A percentile compares a stretch with the other conserved stretches of the same genome.
phyloP scores from a whole-genome alignment of 2,113 vertebrate genomes.

The Isichthys henryi region DNA sequence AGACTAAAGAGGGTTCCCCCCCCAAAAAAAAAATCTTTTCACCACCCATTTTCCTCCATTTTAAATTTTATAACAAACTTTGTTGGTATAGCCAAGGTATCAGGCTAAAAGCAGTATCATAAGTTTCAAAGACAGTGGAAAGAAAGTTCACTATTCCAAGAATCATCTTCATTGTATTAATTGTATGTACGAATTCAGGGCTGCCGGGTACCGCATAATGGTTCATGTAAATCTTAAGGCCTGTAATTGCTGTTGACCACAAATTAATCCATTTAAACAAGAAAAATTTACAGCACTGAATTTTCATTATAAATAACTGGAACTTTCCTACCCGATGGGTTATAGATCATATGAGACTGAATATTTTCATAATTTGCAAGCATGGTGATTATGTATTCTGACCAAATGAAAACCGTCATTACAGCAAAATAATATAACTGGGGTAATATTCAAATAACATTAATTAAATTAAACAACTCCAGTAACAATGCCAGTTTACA shows the following conservation, averaged over 20 bases:
- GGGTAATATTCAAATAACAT: neutral
- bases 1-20: neutral
- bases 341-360: neutral
- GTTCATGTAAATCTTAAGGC: neutral
- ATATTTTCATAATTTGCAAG: neutral
- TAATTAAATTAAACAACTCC: neutral
- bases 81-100: neutral
- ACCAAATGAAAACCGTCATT: neutral
- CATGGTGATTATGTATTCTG: neutral
- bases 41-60: neutral
- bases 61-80: neutral
- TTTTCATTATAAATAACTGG: neutral
- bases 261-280: neutral
- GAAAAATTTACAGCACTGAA: neutral
- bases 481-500: neutral
- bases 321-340: neutral
- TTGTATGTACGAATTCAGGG: neutral
- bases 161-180: neutral
- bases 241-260: neutral
- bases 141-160: neutral
- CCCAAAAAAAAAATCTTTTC: neutral
- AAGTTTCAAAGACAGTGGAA: neutral
- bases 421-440: neutral
- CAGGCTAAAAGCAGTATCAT: neutral
- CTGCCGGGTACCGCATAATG: neutral